phyloP scores from a whole-genome alignment of 2,888 invertebrate species.

The Cryptosula pallasiana region DNA sequence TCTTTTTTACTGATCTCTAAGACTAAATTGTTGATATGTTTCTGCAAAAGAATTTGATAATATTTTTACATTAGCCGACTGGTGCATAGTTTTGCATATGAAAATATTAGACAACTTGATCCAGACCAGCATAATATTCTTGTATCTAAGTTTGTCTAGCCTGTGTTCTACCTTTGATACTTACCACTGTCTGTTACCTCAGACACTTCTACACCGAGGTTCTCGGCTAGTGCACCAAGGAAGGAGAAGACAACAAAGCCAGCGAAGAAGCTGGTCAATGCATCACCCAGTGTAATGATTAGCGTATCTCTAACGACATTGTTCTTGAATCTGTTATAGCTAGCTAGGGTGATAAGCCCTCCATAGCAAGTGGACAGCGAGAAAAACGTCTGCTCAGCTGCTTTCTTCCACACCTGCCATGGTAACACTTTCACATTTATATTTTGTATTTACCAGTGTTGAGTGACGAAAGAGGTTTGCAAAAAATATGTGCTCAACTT shows the following conservation, averaged over 20 bases:
- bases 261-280: conserved; percentile 48
- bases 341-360: conserved; percentile 47
- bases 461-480: too few species aligned
- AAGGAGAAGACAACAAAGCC: conserved; percentile 52
- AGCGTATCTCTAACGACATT: conserved; percentile 40
- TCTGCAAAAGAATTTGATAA: too few species aligned
- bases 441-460: too few species aligned
- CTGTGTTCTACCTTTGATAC: too few species aligned
- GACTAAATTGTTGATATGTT: too few species aligned
- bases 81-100: too few species aligned
- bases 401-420: conserved; percentile 49
- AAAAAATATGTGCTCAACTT: too few species aligned
- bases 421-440: background rate
- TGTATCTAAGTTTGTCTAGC: too few species aligned
- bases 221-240: conserved; percentile 42
- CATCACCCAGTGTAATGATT: conserved; percentile 44
- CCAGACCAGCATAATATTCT: too few species aligned
- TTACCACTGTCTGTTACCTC: conserved; percentile 41
- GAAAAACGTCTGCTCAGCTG: conserved; percentile 50
- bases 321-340: conserved; percentile 42
- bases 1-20: too few species aligned
- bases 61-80: too few species aligned
- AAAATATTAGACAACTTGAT: too few species aligned
- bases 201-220: conserved; percentile 36
- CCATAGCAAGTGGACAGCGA: conserved; percentile 46